These are phyloP conservation scores for Tenodera sinensis DNA, from an alignment of 2,888 invertebrate species.

Conservation along the genomic window DNA sequence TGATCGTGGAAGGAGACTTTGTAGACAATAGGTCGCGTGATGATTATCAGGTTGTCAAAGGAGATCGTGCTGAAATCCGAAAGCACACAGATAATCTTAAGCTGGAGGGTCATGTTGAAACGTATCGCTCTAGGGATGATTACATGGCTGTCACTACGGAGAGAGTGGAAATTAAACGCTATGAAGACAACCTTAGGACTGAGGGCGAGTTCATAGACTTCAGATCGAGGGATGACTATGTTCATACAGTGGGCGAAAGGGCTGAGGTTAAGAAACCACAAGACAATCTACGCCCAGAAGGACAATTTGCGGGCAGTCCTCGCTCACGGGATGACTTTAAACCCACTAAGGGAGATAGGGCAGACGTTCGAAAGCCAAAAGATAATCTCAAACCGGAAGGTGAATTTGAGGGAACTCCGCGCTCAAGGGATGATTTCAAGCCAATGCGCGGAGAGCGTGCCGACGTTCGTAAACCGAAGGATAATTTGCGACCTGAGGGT, in stretches of 20 bases:
- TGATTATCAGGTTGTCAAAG: conserved; percentile 46
- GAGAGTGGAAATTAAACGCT: conserved; percentile 53
- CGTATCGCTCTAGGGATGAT: conserved; percentile 37
- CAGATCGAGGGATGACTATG: background rate
- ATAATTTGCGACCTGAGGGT: conserved; percentile 51
- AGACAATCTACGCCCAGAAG: conserved; percentile 34
- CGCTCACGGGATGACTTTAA: conserved; percentile 38
- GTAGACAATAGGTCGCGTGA: conserved; percentile 46
- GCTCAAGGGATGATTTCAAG: conserved; percentile 28
- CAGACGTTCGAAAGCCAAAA: conserved; percentile 31
- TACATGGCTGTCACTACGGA: conserved; percentile 30
- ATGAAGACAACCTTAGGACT: conserved; percentile 61
- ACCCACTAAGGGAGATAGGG: conserved; percentile 34
- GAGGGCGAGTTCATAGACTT: conserved; percentile 60
- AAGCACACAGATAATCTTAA: conserved; percentile 56
- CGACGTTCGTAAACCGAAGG: conserved; percentile 39
- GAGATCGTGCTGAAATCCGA: conserved; percentile 37
- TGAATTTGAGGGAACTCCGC: conserved; percentile 41
- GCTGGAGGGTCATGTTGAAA: conserved; percentile 55
- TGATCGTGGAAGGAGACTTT: conserved; percentile 48
- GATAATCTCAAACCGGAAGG: conserved; percentile 59
- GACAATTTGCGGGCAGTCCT: conserved; percentile 43
- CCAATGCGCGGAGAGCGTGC: conserved; percentile 45
- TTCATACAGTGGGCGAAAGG: conserved; percentile 29
- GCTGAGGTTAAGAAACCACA: conserved; percentile 37